These are phyloP conservation scores for Leptodactylus fuscus DNA, from an alignment of 2,113 vertebrate species.

Conservation along the genomic window DNA sequence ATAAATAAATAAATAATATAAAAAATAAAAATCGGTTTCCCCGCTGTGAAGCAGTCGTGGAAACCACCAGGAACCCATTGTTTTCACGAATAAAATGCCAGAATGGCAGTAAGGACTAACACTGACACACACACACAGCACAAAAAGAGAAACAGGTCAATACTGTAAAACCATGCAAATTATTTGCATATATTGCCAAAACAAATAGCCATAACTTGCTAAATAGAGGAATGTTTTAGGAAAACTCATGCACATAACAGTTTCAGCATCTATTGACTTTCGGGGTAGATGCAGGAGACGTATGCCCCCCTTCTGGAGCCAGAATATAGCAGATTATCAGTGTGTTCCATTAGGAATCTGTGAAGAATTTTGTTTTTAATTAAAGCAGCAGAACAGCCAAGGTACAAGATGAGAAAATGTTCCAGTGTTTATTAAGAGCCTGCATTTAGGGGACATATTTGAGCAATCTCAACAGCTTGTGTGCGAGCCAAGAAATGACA, in stretches of 20 bases:
- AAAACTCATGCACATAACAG: background rate
- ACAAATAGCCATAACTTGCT: background rate
- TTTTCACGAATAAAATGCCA: background rate
- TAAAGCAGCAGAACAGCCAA: constrained; percentile 6
- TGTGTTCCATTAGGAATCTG: constrained; percentile 15
- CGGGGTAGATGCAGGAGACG: background rate
- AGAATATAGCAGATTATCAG: background rate
- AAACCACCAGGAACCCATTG: too few species aligned
- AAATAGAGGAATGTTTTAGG: background rate
- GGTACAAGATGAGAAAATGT: constrained; percentile 31
- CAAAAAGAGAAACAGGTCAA: background rate
- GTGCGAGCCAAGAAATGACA: constrained; percentile 22
- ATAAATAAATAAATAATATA: too few species aligned
- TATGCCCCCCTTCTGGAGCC: background rate
- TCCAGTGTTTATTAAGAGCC: constrained; percentile 37
- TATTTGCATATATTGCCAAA: background rate
- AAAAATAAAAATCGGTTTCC: too few species aligned
- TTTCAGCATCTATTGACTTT: background rate
- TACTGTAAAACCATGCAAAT: too few species aligned
- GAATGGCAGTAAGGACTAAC: background rate
- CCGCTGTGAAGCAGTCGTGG: too few species aligned
- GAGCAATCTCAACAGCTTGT: constrained; percentile 41
- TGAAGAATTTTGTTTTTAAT: constrained; percentile 36
- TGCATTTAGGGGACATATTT: constrained; percentile 50
- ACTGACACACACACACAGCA: background rate